Evolutionary conservation across 2,113 vertebrate species (phyloP), one percentile per base, ranked within the genome.

Genomic region (Siniperca chuatsi): DNA sequence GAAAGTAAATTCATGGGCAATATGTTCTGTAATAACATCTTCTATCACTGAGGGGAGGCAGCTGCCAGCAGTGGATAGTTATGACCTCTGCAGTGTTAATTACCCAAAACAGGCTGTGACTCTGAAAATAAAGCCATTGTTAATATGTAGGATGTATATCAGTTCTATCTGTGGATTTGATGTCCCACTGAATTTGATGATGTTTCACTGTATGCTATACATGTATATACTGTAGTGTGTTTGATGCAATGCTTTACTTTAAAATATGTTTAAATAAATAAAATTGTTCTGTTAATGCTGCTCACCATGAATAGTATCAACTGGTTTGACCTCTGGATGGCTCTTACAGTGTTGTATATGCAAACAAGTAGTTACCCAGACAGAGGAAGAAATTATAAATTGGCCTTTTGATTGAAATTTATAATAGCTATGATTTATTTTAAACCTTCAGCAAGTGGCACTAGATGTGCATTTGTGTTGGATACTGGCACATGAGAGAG

Each of bases 11-110:
- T 18, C 4, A 2, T 3, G 15, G 61, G 25, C 44, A 68, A n/a
- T 29, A 58, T 35, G 23, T 70, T 64, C 2, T 67, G 8, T 57
- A 21, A 40, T 13, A 48, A 18, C 37, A 3, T 75, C 8, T 8
- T 74, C 57, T 72, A 62, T 76, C 46, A 48, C 54, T 12, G 21
- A 77, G 29, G 21, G 74, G 73, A 15, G 58, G 18, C 67, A 58
- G 78, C 61, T 79, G 66, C 4, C 37, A 64, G 46, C n/a, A 40
- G 48, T 21, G 60, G 52, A 79, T 23, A 23, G 9, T 75, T 48
- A 33, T 54, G 71, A 83, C 72, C 18, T 72, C 52, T 82, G 68
- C 73, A 85, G 89, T 86, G 81, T 90, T 88, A 83, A 84, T 20
- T 54, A 73, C 15, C 52, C 7, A 46, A 71, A 78, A 78, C 50